Percentiles rank a stretch among this genome's conserved stretches.
Conservation (phyloP, 1,140 invertebrate species). For the Meloidogyne chitwoodi region DNA sequence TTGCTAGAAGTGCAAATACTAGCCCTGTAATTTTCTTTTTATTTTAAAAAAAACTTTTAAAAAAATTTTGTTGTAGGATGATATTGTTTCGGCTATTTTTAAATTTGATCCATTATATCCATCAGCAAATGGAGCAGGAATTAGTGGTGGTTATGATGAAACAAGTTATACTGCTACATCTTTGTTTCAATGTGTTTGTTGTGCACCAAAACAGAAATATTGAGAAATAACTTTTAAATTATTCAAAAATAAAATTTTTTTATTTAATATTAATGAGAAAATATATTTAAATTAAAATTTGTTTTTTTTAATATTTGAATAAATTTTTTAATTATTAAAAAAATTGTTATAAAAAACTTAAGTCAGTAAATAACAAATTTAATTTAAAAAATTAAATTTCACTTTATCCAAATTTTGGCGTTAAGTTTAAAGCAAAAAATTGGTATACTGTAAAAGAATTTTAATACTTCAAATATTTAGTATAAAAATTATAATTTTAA, state of each 20-base stretch:
- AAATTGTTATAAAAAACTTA: no score
- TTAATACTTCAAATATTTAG: no score
- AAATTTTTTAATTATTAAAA: no score
- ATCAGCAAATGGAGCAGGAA: slow-evolving; percentile 20
- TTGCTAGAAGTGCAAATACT: slow-evolving; percentile 28
- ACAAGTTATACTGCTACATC: neutral
- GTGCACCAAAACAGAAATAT: slow-evolving; percentile 17
- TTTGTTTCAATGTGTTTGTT: slow-evolving; percentile 20
- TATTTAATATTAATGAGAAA: no score
- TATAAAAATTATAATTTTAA: neutral
- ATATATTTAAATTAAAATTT: no score
- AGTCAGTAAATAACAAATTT: no score
- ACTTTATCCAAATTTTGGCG: no score
- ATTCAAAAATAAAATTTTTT: neutral
- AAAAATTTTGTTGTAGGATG: slow-evolving; percentile 1
- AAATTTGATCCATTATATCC: slow-evolving; percentile 19
- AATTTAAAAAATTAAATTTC: no score
- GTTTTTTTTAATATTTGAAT: no score
- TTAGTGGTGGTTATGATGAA: slow-evolving; percentile 1
- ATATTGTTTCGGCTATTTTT: slow-evolving; percentile 26
- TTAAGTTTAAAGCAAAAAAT: no score
- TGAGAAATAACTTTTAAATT: neutral
- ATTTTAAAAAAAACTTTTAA: neutral
- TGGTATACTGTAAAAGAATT: no score
- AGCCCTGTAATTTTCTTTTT: slow-evolving; percentile 11